These are phyloP conservation scores for Myodes glareolus DNA, from an alignment of 2,113 vertebrate species.

Conservation along the genomic window DNA sequence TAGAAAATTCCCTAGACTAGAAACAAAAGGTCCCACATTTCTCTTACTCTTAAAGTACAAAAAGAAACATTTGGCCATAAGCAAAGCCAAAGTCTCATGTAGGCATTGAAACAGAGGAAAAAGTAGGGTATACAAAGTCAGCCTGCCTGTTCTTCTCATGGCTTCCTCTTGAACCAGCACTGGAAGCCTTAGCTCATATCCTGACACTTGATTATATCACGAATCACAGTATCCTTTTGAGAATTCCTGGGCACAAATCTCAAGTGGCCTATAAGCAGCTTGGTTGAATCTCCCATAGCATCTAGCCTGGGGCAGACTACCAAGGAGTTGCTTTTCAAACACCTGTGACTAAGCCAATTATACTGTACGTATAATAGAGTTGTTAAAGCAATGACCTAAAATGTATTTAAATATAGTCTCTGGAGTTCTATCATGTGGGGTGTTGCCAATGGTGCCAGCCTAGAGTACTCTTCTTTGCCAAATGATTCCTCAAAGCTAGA, in stretches of 20 bases:
- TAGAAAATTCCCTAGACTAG: neutral
- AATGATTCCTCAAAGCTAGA: slow-evolving; percentile 24
- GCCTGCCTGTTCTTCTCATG: neutral
- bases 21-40: neutral
- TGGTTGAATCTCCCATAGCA: neutral
- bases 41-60: neutral
- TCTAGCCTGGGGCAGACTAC: neutral
- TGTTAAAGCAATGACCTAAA: slow-evolving; percentile 5
- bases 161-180: neutral
- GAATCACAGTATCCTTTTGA: slow-evolving; percentile 13
- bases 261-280: neutral
- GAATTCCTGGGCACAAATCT: neutral
- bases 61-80: neutral
- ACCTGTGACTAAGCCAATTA: slow-evolving; percentile 30
- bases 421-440: neutral
- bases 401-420: slow-evolving; percentile 27
- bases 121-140: neutral
- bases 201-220: neutral
- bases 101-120: neutral
- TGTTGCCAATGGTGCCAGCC: neutral
- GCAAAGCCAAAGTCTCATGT: neutral
- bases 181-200: neutral
- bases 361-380: neutral
- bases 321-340: slow-evolving; percentile 23
- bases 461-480: neutral